Conservation (phyloP, 2,113 vertebrate species). For the Mobula birostris region DNA sequence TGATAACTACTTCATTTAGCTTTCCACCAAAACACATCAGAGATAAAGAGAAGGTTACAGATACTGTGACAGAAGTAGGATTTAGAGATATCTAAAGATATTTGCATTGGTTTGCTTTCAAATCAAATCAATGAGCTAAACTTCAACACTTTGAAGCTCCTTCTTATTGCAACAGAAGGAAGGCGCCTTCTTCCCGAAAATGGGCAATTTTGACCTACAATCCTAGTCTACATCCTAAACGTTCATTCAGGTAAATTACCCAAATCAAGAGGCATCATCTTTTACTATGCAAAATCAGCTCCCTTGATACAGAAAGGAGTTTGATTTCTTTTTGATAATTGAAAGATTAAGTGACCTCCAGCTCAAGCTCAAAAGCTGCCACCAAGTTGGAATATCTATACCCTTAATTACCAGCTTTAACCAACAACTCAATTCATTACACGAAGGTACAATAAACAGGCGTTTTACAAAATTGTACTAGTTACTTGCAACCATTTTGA, state of each 20-base stretch:
- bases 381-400: not conserved
- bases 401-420: not conserved
- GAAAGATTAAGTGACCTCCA: not conserved
- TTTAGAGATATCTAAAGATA: not conserved
- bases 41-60: not conserved
- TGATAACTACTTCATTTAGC: not conserved
- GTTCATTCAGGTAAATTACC: not conserved
- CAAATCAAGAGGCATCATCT: not conserved
- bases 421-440: too few relatives aligned
- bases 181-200: not conserved
- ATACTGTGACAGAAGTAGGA: not conserved
- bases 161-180: not conserved
- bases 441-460: too few relatives aligned
- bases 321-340: too few relatives aligned
- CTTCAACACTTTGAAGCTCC: not conserved
- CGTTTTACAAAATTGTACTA: too few relatives aligned
- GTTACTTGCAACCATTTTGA: too few relatives aligned
- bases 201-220: not conserved
- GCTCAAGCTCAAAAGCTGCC: not conserved
- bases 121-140: not conserved
- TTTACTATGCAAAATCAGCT: not conserved
- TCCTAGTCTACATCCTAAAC: not conserved
- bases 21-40: not conserved
- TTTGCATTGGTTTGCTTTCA: not conserved
- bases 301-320: not conserved